A percentile compares a stretch with the other conserved stretches of the same genome.
These are phyloP conservation scores for Clunio marinus DNA, from an alignment of 2,888 invertebrate species.

Conservation along the genomic window DNA sequence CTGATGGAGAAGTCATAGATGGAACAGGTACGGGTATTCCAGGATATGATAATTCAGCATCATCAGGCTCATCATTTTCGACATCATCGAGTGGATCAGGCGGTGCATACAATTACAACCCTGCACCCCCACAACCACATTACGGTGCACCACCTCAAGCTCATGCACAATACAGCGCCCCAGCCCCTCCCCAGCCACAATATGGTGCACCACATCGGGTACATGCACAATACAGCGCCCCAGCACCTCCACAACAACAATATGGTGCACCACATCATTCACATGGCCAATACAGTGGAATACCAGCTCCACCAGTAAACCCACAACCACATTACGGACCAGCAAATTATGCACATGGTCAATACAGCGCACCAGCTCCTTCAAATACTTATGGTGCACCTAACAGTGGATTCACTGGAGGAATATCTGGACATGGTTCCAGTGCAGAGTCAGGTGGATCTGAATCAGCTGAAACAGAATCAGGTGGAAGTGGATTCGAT, in stretches of 20 bases:
- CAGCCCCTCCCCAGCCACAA: no score
- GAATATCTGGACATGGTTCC: no score
- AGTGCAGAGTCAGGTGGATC: no score
- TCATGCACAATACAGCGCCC: neutral
- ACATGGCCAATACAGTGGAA: neutral
- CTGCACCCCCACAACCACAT: neutral
- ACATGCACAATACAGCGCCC: neutral
- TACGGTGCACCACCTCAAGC: neutral
- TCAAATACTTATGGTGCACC: no score
- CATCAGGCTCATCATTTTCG: neutral
- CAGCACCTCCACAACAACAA: no score
- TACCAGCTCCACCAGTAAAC: no score
- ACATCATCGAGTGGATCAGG: no score
- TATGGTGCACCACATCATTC: neutral
- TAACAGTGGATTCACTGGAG: neutral
- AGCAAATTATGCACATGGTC: neutral
- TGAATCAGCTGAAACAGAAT: no score
- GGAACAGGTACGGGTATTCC: neutral
- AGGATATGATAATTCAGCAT: neutral
- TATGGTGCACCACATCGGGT: neutral
- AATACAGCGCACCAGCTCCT: neutral
- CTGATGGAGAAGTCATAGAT: neutral
- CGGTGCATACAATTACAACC: neutral
- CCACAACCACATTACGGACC: no score
- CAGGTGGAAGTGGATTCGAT: neutral